Base-by-base conservation (phyloP, 53 echinoderm and acorn worm genomes). In the Actinopyga echinites region DNA sequence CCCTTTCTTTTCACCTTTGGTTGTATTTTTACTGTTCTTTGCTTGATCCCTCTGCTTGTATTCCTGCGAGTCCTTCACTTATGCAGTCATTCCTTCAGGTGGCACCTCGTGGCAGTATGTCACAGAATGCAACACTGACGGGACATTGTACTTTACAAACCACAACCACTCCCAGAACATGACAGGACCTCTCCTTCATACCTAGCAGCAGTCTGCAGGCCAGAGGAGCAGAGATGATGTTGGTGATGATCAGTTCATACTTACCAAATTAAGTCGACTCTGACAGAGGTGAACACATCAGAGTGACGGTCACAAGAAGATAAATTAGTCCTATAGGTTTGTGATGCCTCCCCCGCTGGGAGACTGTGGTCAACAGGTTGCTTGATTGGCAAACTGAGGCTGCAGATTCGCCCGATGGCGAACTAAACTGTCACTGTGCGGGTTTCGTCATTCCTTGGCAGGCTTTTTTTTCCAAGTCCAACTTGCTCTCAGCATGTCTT, bases 351-450 rank as follows among this genome's bases (percentile, higher is more conserved):
- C 43, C 65, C 71, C 23, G 71, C 71, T 34, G 71, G 40, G 71
- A 40, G 34, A 21, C 71, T 71, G 71, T 71, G 71, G 71, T 71
- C 71, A 42, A 71, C 71, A 71, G 71, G 71, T 71, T 71, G 37
- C 71, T 71, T 26, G 40, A 71, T 71, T 71, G 71, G 49, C 49
- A 49, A 49, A 49, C 49, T 49, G 9, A 49, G 49, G 49, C 0
- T 15, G 49, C 49, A 49, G 49, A 43, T 40, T 71, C 71, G 40
- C 71, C 71, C 71, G 42, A 25, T 44, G 71, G 71, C 71, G 40
- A 24, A 71, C 40, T 71, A 40, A 71, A 43, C 71, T 42, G 71
- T 71, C 71, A 40, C 71, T 17, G 45, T 71, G 71, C 44, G 71
- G 71, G 71, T 71, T 40, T 71, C 71, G 25, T 40, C 71, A 71